These are phyloP conservation scores for Xanthia icteritia DNA, from an alignment of 2,888 invertebrate species.

Conservation along the genomic window DNA sequence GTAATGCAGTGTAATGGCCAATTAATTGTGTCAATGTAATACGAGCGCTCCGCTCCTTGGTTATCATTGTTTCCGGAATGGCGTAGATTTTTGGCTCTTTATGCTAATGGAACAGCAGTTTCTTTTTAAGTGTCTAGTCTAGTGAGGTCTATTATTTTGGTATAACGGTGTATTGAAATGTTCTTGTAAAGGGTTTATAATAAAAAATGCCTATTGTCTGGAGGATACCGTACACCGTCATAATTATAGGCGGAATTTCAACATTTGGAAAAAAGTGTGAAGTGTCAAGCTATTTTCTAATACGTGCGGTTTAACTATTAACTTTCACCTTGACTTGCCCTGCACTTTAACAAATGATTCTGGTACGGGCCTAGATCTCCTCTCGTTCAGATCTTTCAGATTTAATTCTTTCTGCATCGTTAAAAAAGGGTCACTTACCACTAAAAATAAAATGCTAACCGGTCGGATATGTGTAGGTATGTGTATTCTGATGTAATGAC, in stretches of 20 bases:
- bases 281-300: background rate
- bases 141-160: constrained; percentile 11
- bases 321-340: background rate
- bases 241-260: background rate
- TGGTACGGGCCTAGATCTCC: background rate
- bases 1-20: constrained; percentile 58
- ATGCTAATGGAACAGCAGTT: constrained; percentile 40
- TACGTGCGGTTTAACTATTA: background rate
- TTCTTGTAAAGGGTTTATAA: background rate
- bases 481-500: constrained; percentile 53
- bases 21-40: constrained; percentile 64
- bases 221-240: background rate
- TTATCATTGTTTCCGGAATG: constrained; percentile 55
- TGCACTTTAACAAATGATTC: background rate
- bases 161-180: background rate
- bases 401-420: background rate
- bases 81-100: constrained; percentile 40
- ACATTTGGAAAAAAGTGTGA: constrained; percentile 11
- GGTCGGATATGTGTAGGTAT: constrained; percentile 13
- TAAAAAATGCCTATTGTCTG: background rate
- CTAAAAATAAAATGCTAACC: constrained; percentile 45
- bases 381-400: background rate
- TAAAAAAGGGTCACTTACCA: background rate
- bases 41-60: constrained; percentile 49
- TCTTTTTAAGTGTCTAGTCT: constrained; percentile 13